Conservation (phyloP, 1,140 invertebrate species). For the Popillia japonica region DNA sequence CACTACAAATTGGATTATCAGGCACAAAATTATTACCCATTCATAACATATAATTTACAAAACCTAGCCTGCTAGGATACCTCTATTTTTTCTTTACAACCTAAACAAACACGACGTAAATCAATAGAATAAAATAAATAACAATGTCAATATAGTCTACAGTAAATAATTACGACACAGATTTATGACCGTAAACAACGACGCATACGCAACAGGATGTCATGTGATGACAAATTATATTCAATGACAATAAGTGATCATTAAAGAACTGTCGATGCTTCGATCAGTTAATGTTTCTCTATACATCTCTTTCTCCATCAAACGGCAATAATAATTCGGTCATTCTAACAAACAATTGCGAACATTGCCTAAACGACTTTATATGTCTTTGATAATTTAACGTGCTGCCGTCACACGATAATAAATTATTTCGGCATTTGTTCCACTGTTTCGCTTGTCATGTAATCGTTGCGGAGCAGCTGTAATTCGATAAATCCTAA, state of each 20-base stretch:
- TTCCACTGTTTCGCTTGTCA: not conserved
- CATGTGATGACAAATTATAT: not conserved
- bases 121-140: not conserved
- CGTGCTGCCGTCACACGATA: not conserved
- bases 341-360: not conserved
- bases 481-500: slow-evolving; percentile 11
- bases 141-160: not conserved
- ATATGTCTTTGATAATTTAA: not conserved
- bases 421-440: slow-evolving; percentile 7
- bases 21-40: no score
- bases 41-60: no score
- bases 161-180: not conserved
- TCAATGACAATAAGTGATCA: slow-evolving; percentile 15
- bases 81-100: no score
- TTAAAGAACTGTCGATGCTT: slow-evolving; percentile 1
- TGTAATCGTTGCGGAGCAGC: not conserved
- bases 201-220: not conserved
- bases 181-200: slow-evolving; percentile 5
- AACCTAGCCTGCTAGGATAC: no score
- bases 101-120: no score
- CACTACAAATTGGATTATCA: no score
- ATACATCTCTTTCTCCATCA: not conserved
- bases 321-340: not conserved
- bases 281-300: not conserved
- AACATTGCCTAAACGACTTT: not conserved